These are phyloP conservation scores for Protophormia terraenovae DNA, from an alignment of 2,888 invertebrate species.

Conservation along the genomic window DNA sequence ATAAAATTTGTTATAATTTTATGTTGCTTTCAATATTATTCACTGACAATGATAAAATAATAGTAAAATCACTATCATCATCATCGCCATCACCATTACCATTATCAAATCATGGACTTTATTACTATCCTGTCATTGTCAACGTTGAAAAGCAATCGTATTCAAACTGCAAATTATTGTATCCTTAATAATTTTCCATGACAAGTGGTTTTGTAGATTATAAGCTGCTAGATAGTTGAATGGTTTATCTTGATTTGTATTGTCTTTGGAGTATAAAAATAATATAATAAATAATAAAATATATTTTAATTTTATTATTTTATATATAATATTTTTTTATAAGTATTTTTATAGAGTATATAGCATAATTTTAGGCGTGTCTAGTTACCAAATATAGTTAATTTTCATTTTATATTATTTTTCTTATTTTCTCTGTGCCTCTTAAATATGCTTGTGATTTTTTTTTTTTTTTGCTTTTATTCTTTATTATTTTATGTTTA, in stretches of 20 bases:
- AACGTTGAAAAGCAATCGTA: not conserved
- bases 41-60: constrained; percentile 28
- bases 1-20: constrained; percentile 55
- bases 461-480: not conserved
- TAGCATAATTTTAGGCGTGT: constrained; percentile 10
- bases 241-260: not conserved
- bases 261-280: not conserved
- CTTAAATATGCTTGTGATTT: not conserved
- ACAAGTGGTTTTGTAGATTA: constrained; percentile 31
- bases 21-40: constrained; percentile 10
- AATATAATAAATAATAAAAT: constrained; percentile 16
- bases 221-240: not conserved
- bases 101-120: not conserved
- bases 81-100: not conserved
- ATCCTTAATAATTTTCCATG: constrained; percentile 29
- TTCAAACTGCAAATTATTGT: constrained; percentile 24
- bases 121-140: not conserved
- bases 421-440: not conserved
- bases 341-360: not conserved
- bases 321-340: not conserved
- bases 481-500: constrained; percentile 10
- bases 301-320: constrained; percentile 28
- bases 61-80: constrained; percentile 18
- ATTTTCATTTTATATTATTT: constrained; percentile 27
- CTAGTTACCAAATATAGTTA: constrained; percentile 46